Evolutionary conservation across 2,888 invertebrate genomes (phyloP), one percentile per base, ranked within the genome.

Genomic region (Malacosoma neustria): DNA sequence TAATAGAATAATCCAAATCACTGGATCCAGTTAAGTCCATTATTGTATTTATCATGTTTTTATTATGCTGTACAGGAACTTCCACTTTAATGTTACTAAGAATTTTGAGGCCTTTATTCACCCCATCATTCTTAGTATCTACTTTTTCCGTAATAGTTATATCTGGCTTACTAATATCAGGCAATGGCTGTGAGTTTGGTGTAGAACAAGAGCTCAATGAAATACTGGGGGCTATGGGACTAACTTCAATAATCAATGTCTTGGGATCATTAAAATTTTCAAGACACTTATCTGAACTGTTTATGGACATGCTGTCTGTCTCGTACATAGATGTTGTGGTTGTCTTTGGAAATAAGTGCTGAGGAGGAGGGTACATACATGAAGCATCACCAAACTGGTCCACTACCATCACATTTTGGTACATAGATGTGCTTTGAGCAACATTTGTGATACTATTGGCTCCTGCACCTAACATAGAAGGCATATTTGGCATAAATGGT

Each of bases 11-110:
- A 5, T 79, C 72, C 7, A 57, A 50, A 33, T 86, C 81, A 49
- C 58, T 63, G 12, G 76, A 54, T 4, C 69, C 74, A 30, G 86
- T 86, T 7, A 86, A 58, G 46, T 87, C 87, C 66, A 86, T 71
- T 1, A 85, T 69, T 14, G 79, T 81, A 40, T 84, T 80, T 13
- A 84, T 61, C 73, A 82, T 74, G 47, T 73, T 81, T 50, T 80
- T 82, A 44, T 73, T 66, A 59, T 80, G 84, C 48, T 81, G 77
- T 7, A 86, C 81, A 40, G 84, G 87, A 30, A 86, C 81, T 62
- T 87, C 87, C n/a, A 87, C 84, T 48, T 87, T 87, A 30, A 87
- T 79, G 48, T 87, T 86, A 51, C 87, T 87, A 30, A 87, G 61
- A 43, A 87, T 87, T 58, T 86, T 86, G 7, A 87, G 61, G n/a